Evolutionary conservation across 2,113 vertebrate species (phyloP), one percentile per base, ranked within the genome.

Genomic region (Pardalotus punctatus): DNA sequence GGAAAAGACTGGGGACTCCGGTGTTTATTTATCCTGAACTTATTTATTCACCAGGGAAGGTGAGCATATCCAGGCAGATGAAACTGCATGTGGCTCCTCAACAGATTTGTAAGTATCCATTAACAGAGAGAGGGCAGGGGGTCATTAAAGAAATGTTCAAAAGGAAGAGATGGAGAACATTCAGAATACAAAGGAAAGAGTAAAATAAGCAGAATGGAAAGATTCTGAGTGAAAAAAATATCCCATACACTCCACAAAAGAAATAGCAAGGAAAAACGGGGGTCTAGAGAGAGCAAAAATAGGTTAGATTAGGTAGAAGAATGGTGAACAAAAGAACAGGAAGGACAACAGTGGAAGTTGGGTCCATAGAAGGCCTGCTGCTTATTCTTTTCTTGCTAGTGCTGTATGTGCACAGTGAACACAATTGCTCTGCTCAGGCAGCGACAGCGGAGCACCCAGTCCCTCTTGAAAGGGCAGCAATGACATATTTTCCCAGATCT

Each of bases 371-470:
- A 81, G 51, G 31, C 51, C 31, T 70, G 27, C 27, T 71, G 14
- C 29, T 82, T 64, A 51, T 40, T 66, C 27, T 56, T 58, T 50
- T 45, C 27, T 35, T 85, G 38, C 47, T 82, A 27, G 58, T 69
- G 38, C 40, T 35, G 8, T 57, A 3, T 23, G 18, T 36, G 20
- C 64, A 35, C 28, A 70, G 50, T 2, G 10, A 76, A 45, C 0
- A 3, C 28, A 64, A 28, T 16, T 65, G n/a, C 54, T 38, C 27
- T 31, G 29, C 40, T 53, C 31, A 60, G 24, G n/a, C 50, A 77
- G 61, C 0, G 1, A n/a, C 24, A 67, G 12, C 1, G 10, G 48
- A 67, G 20, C 29, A 10, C 4, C 18, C 35, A 14, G 12, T 5
- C 22, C 7, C 23, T 38, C 53, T 25, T 72, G 45, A 65, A 67